A percentile compares a stretch with the other conserved stretches of the same genome.
Evolutionary conservation across 1,140 invertebrate species (phyloP).

Genomic region (Bathynomus jamesi): DNA sequence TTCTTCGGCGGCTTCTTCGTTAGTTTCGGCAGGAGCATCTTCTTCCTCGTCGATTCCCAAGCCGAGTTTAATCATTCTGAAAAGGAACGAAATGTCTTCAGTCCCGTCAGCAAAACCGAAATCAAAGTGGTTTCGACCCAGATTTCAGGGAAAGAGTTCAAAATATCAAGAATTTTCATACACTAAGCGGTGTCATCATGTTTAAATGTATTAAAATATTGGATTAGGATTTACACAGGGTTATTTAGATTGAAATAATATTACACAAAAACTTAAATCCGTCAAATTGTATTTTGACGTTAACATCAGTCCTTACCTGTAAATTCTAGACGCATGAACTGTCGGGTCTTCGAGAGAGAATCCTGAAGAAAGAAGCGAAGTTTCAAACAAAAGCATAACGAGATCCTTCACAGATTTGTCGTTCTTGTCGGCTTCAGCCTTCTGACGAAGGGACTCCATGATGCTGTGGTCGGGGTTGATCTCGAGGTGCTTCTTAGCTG

Average conservation of each 20-base stretch:
- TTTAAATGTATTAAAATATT: no score
- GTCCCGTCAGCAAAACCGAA: no score
- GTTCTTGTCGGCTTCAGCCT: conserved; percentile 90
- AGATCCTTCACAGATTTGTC: conserved; percentile 95
- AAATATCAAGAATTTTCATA: no score
- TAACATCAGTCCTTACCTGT: no score
- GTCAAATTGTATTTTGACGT: no score
- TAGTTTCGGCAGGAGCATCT: conserved; percentile 54
- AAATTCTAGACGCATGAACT: conserved; percentile 50
- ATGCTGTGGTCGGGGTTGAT: conserved; percentile 97
- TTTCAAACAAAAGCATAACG: conserved; percentile 85
- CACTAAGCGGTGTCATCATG: no score
- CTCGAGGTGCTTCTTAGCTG: conserved; percentile 92
- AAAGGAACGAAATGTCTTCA: no score
- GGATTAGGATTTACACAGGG: no score
- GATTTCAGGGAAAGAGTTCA: no score
- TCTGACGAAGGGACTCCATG: conserved; percentile 78
- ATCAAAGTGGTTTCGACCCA: no score
- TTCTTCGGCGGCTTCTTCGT: conserved; percentile 53
- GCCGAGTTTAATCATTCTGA: conserved; percentile 93
- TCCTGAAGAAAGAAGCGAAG: conserved; percentile 79
- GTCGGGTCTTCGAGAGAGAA: conserved; percentile 80
- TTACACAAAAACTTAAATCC: no score
- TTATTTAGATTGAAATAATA: no score
- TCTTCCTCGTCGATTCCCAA: conserved; percentile 93